These are phyloP conservation scores for Simalia tracyae DNA, from an alignment of 2,797 vertebrate species.

Conservation along the genomic window DNA sequence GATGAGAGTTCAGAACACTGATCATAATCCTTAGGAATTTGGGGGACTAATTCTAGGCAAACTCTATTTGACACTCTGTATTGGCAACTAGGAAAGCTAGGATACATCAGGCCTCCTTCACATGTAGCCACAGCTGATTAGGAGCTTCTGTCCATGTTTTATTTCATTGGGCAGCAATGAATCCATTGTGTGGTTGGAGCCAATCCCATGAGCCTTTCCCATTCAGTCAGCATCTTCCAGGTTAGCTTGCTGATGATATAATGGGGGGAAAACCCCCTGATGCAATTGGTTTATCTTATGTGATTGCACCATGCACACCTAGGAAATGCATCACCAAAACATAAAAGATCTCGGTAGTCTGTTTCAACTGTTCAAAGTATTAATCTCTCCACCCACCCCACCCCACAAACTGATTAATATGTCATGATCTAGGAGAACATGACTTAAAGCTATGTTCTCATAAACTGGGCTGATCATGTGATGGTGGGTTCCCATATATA, in stretches of 20 bases:
- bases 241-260: no score
- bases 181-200: neutral
- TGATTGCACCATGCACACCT: neutral
- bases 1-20: constrained; percentile 46
- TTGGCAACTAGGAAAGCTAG: neutral
- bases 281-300: neutral
- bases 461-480: neutral
- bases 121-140: neutral
- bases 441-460: neutral
- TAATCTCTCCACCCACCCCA: neutral
- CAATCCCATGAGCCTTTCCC: neutral
- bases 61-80: constrained; percentile 32
- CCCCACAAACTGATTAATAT: neutral
- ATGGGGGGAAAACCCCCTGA: neutral
- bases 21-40: constrained; percentile 54
- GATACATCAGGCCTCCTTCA: neutral
- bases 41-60: constrained; percentile 52
- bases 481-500: neutral
- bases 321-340: neutral
- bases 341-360: neutral
- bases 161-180: neutral
- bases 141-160: neutral
- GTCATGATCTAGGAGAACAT: neutral
- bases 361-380: neutral
- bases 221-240: neutral